These are phyloP conservation scores for Donacobius atricapilla DNA, from an alignment of 2,113 vertebrate genomes.

Conservation along the genomic window DNA sequence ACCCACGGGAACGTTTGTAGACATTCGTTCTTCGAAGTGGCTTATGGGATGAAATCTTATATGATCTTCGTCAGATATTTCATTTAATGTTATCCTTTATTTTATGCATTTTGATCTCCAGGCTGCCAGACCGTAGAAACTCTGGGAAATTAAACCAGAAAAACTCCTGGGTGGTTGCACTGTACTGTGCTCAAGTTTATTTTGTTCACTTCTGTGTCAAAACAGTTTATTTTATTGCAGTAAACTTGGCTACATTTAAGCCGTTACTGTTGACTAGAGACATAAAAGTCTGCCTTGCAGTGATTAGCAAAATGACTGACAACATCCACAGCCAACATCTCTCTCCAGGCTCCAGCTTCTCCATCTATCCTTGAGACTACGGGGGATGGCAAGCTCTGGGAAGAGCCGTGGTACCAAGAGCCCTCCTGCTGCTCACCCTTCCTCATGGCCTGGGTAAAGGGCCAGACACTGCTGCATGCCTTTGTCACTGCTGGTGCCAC, in stretches of 20 bases:
- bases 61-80: not conserved
- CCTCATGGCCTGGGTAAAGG: not conserved
- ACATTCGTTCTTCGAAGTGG: not conserved
- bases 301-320: not conserved
- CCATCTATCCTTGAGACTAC: not conserved
- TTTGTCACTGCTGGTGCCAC: not conserved
- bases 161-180: not conserved
- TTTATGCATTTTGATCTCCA: not conserved
- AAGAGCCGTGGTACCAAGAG: not conserved
- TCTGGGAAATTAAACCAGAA: not conserved
- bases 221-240: not conserved
- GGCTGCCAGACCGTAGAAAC: not conserved
- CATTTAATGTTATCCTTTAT: not conserved
- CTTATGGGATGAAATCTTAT: not conserved
- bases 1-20: not conserved
- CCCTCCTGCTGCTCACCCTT: not conserved
- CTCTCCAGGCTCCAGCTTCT: not conserved
- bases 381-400: fast-evolving
- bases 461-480: not conserved
- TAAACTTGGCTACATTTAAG: not conserved
- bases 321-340: not conserved
- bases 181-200: not conserved
- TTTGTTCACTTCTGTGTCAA: not conserved
- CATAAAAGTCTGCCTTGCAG: not conserved
- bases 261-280: not conserved